Evolutionary conservation across 2,113 vertebrate genomes (phyloP).

Genomic region (Pungitius pungitius): DNA sequence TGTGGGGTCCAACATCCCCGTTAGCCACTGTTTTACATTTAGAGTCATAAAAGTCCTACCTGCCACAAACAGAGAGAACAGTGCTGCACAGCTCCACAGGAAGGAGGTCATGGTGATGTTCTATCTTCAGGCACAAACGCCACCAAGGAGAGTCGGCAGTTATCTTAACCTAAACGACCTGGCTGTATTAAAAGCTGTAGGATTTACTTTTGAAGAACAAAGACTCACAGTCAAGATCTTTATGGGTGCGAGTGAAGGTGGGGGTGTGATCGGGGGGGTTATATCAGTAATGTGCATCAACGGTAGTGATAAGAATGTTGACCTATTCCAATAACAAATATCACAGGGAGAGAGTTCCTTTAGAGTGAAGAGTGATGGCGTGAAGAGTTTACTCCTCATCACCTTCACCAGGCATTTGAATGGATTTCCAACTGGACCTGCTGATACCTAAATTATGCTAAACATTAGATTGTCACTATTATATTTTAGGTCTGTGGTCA

Average conservation of each 20-base stretch:
- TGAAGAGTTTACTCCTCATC: too few relatives aligned
- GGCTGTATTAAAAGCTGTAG: not conserved
- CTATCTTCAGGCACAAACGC: not conserved
- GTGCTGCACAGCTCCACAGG: constrained; percentile 37
- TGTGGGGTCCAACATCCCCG: not conserved
- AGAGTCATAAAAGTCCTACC: constrained; percentile 20
- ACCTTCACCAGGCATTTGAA: too few relatives aligned
- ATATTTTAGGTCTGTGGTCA: not conserved
- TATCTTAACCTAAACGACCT: not conserved
- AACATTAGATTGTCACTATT: not conserved
- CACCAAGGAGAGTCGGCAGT: not conserved
- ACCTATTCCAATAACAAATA: not conserved
- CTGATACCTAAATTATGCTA: not conserved
- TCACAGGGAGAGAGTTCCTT: too few relatives aligned
- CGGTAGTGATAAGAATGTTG: constrained; percentile 19
- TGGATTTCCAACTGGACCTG: not conserved
- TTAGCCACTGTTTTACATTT: not conserved
- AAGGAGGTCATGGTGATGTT: constrained; percentile 16
- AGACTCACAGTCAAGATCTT: not conserved
- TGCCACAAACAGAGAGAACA: constrained; percentile 35
- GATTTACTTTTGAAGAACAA: not conserved
- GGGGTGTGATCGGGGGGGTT: too few relatives aligned
- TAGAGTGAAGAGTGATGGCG: not conserved
- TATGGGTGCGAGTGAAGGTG: not conserved
- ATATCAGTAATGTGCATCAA: not conserved